Percentiles rank a stretch among this genome's conserved stretches.
phyloP scores from a whole-genome alignment of 2,888 invertebrate genomes.

The Bellardia pandia region DNA sequence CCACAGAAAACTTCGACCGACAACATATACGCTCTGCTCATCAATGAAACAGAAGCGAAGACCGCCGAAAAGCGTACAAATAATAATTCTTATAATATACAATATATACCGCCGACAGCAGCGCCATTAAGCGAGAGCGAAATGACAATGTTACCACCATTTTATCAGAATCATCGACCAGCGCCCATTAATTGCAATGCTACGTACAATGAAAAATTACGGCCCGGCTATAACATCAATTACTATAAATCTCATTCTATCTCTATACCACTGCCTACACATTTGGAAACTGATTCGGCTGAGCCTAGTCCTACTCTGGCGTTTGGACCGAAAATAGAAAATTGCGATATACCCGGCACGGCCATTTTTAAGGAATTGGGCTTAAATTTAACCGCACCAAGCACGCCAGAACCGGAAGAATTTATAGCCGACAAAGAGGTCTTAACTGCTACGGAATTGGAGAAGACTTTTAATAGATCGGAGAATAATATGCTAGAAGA shows the following conservation, averaged over 20 bases:
- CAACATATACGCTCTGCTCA: constrained; percentile 76
- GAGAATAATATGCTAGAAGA: constrained; percentile 78
- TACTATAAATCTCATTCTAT: constrained; percentile 75
- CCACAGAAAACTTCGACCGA: constrained; percentile 73
- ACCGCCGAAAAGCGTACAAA: constrained; percentile 46
- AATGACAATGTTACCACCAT: constrained; percentile 34
- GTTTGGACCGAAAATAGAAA: constrained; percentile 85
- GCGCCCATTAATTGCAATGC: constrained; percentile 33
- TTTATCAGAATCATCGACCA: constrained; percentile 39
- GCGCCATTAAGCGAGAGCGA: constrained; percentile 40
- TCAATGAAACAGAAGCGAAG: constrained; percentile 72
- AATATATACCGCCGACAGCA: constrained; percentile 49
- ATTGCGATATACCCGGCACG: constrained; percentile 83
- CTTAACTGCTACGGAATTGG: constrained; percentile 62
- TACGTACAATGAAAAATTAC: constrained; percentile 79
- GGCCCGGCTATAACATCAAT: constrained; percentile 64
- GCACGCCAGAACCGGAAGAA: constrained; percentile 59
- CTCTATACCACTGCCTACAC: constrained; percentile 79
- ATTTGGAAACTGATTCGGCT: constrained; percentile 81
- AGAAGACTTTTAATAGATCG: constrained; percentile 76
- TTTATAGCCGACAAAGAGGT: constrained; percentile 34
- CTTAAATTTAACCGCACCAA: constrained; percentile 77
- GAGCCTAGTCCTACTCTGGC: constrained; percentile 84
- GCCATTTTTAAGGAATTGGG: constrained; percentile 82
- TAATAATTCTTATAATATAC: constrained; percentile 24